Conservation (phyloP, 1,140 invertebrate genomes). For the Leptinotarsa lineolata region DNA sequence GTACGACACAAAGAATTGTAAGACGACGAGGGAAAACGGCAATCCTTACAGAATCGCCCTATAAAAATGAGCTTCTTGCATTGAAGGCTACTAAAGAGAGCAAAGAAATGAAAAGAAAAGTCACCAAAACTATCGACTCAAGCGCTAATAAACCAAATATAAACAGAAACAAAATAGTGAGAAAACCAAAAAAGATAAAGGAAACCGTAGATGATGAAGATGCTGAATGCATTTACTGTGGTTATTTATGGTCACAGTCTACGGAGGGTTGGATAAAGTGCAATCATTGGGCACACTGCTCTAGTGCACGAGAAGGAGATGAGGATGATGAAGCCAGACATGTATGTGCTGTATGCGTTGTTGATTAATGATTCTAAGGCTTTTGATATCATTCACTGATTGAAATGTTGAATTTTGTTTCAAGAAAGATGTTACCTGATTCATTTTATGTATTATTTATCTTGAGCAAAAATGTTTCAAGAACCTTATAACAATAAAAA, state of each 20-base stretch:
- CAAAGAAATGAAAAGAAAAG: not conserved
- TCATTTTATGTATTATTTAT: no score
- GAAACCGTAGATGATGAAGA: not conserved
- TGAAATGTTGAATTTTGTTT: no score
- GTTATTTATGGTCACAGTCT: slow-evolving; percentile 17
- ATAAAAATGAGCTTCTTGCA: no score
- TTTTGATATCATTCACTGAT: slow-evolving; percentile 3
- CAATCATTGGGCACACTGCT: slow-evolving; percentile 16
- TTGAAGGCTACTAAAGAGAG: no score
- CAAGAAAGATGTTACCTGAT: no score
- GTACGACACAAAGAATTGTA: no score
- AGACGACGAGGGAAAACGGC: no score
- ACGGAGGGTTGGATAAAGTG: slow-evolving; percentile 22
- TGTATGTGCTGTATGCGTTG: not conserved
- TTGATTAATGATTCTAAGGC: not conserved
- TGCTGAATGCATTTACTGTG: not conserved
- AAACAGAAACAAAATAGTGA: not conserved
- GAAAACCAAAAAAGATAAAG: not conserved
- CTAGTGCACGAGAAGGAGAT: slow-evolving; percentile 23
- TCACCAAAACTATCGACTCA: not conserved
- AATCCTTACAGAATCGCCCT: no score
- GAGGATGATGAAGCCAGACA: slow-evolving; percentile 19
- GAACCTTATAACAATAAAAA: no score
- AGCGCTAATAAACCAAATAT: not conserved
- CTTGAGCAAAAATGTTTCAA: no score